Evolutionary conservation across 2,113 vertebrate species (phyloP).

Genomic region (Nothocercus nigrocapillus): DNA sequence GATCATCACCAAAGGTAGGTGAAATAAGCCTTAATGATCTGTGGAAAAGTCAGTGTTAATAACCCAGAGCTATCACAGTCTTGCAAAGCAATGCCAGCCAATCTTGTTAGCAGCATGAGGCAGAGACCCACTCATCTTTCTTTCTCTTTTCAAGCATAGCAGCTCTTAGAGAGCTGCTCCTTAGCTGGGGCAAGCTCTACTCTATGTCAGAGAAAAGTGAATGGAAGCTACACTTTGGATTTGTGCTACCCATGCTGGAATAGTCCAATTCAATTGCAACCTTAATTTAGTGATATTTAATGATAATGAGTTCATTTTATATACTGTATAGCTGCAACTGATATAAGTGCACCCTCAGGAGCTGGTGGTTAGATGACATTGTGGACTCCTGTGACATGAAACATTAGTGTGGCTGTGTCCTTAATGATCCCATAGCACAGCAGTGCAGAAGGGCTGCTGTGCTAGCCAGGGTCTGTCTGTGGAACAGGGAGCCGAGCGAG

Average conservation of each 20-base stretch:
- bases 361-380: background rate
- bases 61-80: background rate
- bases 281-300: background rate
- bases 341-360: background rate
- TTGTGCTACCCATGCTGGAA: background rate
- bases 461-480: background rate
- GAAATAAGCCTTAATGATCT: background rate
- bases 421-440: no score
- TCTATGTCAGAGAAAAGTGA: background rate
- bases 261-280: background rate
- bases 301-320: background rate
- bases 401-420: background rate
- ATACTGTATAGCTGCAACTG: background rate
- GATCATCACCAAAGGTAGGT: background rate
- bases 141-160: background rate
- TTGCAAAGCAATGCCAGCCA: background rate
- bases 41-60: background rate
- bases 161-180: background rate
- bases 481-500: background rate
- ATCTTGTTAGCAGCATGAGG: background rate
- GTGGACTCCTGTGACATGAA: background rate
- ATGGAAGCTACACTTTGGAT: background rate
- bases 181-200: background rate
- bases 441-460: background rate
- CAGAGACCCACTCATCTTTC: background rate